Conservation (phyloP, 2,113 vertebrate genomes). For the Ginglymostoma cirratum region DNA sequence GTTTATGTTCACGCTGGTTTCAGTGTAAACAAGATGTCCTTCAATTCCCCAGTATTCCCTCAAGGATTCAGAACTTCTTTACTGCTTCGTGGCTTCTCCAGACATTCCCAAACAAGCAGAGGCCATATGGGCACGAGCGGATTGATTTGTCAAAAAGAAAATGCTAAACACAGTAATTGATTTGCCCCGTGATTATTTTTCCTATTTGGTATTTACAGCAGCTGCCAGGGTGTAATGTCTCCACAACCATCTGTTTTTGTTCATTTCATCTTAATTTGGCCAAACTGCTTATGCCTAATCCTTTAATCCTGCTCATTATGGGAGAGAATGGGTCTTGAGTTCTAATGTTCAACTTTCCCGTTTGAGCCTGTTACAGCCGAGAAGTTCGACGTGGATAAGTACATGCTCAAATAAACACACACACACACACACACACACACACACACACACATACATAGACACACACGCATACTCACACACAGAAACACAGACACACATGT, state of each 20-base stretch:
- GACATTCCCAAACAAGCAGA: neutral
- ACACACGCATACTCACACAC: too few species aligned
- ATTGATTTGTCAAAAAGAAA: neutral
- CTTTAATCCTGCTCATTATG: neutral
- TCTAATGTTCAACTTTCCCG: neutral
- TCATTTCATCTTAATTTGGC: constrained; percentile 16
- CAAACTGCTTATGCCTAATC: neutral
- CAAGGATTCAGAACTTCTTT: neutral
- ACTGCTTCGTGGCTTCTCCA: neutral
- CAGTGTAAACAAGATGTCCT: neutral
- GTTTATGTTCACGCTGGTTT: neutral
- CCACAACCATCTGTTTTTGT: neutral
- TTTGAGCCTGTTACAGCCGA: neutral
- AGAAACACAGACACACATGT: too few species aligned
- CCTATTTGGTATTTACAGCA: neutral
- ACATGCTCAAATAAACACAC: neutral
- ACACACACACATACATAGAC: neutral
- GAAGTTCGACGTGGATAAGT: neutral
- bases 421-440: neutral
- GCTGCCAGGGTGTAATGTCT: neutral
- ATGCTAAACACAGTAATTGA: neutral
- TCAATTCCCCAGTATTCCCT: neutral
- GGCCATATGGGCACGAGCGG: neutral
- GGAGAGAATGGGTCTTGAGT: neutral
- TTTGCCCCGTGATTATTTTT: neutral